Base-by-base conservation (phyloP, 2,113 vertebrate species). In the Fulmarus glacialis region DNA sequence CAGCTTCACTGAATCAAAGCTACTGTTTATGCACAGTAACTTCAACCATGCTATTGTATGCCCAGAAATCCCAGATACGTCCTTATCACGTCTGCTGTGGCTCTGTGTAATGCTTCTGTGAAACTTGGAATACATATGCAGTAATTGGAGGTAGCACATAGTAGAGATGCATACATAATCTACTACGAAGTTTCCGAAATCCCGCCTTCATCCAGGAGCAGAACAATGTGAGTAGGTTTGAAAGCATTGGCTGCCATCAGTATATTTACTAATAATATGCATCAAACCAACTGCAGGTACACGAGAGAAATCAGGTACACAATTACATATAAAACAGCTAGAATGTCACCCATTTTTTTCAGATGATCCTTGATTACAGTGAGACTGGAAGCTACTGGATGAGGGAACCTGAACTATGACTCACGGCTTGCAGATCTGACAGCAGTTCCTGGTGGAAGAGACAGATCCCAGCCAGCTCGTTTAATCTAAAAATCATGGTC, bases 131-230 rank as follows among this genome's bases (percentile, higher is more conserved):
- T 22, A 30, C 7, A 16, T 11, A 8, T 0, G 13, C 38, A 70
- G 27, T n/a, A 23, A 42, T 6, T 1, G 0, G 52, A 82, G 26
- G n/a, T 9, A 55, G 45, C 43, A 32, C 5, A 4, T 1, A 6
- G 17, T 6, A n/a, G 43, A 60, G 36, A 63, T 5, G 11, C 17
- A 12, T 4, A 24, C 16, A 16, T 55, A 12, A 15, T 48, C 29
- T 60, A 36, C 55, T 10, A 22, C 15, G 4, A 48, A 67, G 42
- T 22, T 26, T 58, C 27, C 29, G 71, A 62, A 58, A 68, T 24
- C 24, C 42, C 36, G 8, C 27, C 58, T 55, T 86, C 21, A 17
- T 13, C 29, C 23, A 22, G 36, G 17, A 56, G 47, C 36, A 78
- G 53, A 68, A 47, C 11, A 3, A 5, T 2, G 2, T 6, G 15